phyloP scores from a whole-genome alignment of 2,888 invertebrate genomes.

The Lordiphosa fenestrarum region DNA sequence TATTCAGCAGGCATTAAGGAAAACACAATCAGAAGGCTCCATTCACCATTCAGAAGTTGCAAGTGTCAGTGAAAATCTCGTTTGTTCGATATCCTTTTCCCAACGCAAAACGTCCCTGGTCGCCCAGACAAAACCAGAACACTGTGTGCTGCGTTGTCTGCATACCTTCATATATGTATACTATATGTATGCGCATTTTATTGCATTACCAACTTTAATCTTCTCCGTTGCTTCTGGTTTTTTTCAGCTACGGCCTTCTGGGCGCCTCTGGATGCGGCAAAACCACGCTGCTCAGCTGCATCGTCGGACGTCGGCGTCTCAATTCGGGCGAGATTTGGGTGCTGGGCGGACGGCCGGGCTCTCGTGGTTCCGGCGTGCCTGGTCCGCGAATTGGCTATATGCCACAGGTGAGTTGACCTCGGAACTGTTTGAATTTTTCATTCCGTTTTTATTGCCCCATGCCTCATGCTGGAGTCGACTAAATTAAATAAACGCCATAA shows the following conservation, averaged over 20 bases:
- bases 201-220: constrained; percentile 38
- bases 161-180: constrained; percentile 8
- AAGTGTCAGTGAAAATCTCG: too few relatives aligned
- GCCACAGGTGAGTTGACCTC: constrained; percentile 85
- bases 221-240: not conserved
- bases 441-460: constrained; percentile 57
- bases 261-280: constrained; percentile 96
- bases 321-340: constrained; percentile 93
- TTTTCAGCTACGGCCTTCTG: constrained; percentile 89
- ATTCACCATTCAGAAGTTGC: too few relatives aligned
- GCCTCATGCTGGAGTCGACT: constrained; percentile 49
- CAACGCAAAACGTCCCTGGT: too few relatives aligned
- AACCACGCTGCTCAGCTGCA: constrained; percentile 92
- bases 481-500: constrained; percentile 74
- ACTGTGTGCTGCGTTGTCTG: constrained; percentile 31
- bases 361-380: constrained; percentile 91
- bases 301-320: constrained; percentile 89
- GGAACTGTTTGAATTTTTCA: constrained; percentile 48
- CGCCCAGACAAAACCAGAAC: constrained; percentile 1
- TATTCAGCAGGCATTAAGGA: too few relatives aligned
- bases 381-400: constrained; percentile 94
- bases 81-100: too few relatives aligned
- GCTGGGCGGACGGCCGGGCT: constrained; percentile 90
- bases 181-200: constrained; percentile 40
- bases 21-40: too few relatives aligned